Evolutionary conservation across 1,140 invertebrate species (phyloP), one percentile per base, ranked within the genome.

Genomic region (Stegodyphus mimosarum): DNA sequence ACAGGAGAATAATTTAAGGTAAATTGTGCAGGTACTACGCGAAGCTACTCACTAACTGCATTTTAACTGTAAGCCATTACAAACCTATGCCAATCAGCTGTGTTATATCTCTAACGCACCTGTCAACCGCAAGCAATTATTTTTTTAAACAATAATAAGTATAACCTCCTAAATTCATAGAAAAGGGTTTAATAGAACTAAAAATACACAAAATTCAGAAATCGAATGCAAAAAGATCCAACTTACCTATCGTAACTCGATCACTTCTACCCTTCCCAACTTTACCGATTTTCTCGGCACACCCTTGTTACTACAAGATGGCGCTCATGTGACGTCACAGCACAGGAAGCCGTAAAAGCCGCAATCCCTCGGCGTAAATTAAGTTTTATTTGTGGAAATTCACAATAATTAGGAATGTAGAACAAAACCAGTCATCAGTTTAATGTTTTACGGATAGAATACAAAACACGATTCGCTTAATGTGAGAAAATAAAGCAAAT

Each of bases 271-370:
- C 79, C 79, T 81, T 81, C 69, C 70, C 79, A 18, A 73, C 79
- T 75, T 55, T 55, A 73, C 78, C 79, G 70, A 73, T 73, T 73
- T 74, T 73, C 72, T 55, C 64, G 81, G 81, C 81, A 84, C 81
- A 84, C 81, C 81, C 81, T 60, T 67, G 13, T 75, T 55, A 84
- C 79, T 83, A 83, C 78, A 84, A 84, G 81, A 84, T 84, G 81
- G 81, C 81, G 81, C 81, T 75, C 81, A 69, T 66, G 81, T 84
- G 81, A 84, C 81, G 81, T 84, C 81, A 83, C 69, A 66, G 71
- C 71, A 84, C 81, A 84, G 81, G 81, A 84, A 84, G 81, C 81
- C 81, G 81, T 76, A 84, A 84, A 84, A 70, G 60, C 81, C 72
- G 81, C 81, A 84, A 84, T 83, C 71, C 79, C 73, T 70, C 10